Conservation (phyloP, 2,113 vertebrate genomes). For the Channa argus region DNA sequence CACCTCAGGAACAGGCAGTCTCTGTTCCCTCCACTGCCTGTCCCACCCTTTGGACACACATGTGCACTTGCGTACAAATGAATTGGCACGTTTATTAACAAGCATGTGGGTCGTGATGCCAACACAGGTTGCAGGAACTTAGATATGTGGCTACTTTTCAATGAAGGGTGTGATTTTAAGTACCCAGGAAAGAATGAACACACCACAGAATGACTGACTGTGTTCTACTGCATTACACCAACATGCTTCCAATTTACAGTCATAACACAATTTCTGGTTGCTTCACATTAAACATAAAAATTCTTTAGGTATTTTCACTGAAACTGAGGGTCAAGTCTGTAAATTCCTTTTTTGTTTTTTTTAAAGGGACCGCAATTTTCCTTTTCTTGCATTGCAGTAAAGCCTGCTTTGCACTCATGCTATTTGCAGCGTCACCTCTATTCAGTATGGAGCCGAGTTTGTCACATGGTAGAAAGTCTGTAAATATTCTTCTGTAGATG, state of each 20-base stretch:
- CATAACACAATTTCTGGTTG: neutral
- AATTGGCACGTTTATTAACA: conserved; percentile 35
- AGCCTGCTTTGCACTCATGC: conserved; percentile 1
- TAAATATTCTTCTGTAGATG: no score
- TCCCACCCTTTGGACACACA: conserved; percentile 75
- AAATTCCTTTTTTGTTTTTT: conserved; percentile 13
- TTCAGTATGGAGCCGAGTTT: no score
- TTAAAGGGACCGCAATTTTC: neutral
- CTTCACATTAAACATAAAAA: neutral
- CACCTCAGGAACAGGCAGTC: conserved; percentile 82
- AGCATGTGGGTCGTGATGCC: conserved; percentile 45
- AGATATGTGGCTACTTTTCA: conserved; percentile 35
- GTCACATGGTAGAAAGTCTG: no score
- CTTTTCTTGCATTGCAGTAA: neutral
- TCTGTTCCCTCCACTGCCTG: conserved; percentile 81
- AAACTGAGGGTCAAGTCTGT: conserved; percentile 28
- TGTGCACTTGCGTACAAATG: conserved; percentile 35
- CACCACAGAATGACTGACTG: conserved; percentile 11
- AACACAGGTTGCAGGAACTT: conserved; percentile 63
- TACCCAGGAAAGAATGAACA: conserved; percentile 35
- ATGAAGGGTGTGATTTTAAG: conserved; percentile 51
- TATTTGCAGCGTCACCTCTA: no score
- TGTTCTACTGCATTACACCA: conserved; percentile 8
- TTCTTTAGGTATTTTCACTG: neutral
- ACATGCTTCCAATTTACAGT: neutral